phyloP scores from a whole-genome alignment of 2,113 vertebrate species.

The Butorides virescens region DNA sequence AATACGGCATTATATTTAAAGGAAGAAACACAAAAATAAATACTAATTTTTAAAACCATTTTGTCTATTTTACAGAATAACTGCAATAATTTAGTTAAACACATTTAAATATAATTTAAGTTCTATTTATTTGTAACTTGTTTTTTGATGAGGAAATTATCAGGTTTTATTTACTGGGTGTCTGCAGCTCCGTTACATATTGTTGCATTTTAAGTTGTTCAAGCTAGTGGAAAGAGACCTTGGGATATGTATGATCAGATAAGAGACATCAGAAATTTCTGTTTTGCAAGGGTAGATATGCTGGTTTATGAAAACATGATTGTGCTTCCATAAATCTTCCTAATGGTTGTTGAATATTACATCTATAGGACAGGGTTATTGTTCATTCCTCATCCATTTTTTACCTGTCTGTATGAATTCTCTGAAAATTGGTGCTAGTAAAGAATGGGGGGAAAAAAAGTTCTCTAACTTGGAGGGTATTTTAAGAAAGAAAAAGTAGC shows the following conservation, averaged over 20 bases:
- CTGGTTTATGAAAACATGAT: not conserved
- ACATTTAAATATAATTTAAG: not conserved
- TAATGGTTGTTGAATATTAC: not conserved
- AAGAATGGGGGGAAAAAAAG: not conserved
- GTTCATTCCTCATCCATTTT: not conserved
- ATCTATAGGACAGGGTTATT: not conserved
- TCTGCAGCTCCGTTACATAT: not conserved
- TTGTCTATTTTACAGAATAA: not conserved
- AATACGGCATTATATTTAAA: not conserved
- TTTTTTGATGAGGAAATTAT: not conserved
- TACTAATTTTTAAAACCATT: not conserved
- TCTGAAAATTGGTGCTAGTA: not conserved
- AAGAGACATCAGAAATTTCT: not conserved
- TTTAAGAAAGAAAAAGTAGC: not conserved
- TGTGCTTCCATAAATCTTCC: not conserved
- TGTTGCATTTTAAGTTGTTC: not conserved
- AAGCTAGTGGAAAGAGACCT: not conserved
- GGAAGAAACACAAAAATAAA: not conserved
- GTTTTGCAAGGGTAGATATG: not conserved
- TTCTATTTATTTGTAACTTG: not conserved
- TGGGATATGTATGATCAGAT: not conserved
- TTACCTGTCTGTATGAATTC: not conserved
- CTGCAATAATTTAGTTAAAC: not conserved
- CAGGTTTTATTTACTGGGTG: not conserved
- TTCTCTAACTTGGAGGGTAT: not conserved